phyloP scores from a whole-genome alignment of 2,797 vertebrate genomes.

The Philypnodon macrostomus region DNA sequence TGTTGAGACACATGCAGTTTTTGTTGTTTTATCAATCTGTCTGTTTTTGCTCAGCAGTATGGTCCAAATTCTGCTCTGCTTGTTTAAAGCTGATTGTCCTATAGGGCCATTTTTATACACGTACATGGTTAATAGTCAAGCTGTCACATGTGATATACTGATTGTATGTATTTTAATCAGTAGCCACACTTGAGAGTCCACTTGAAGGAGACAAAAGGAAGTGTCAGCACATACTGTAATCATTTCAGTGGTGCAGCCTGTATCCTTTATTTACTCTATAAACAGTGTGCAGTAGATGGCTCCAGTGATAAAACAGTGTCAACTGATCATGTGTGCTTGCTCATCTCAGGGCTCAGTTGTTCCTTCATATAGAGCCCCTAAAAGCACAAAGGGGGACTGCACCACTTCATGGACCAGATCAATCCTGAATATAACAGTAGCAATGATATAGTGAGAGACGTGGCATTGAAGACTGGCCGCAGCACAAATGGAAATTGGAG shows the following conservation, averaged over 20 bases:
- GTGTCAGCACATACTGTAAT: slow-evolving; percentile 9
- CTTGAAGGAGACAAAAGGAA: slow-evolving; percentile 2
- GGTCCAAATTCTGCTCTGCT: slow-evolving; percentile 17
- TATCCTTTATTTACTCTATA: slow-evolving; percentile 24
- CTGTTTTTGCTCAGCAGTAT: slow-evolving; percentile 11
- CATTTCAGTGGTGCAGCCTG: slow-evolving; percentile 17
- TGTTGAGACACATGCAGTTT: slow-evolving; percentile 26
- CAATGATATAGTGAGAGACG: slow-evolving; percentile 21
- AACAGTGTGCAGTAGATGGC: too few species aligned
- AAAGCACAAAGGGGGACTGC: not conserved
- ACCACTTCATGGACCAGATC: slow-evolving; percentile 24
- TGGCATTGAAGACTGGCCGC: slow-evolving; percentile 20
- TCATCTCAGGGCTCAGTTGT: slow-evolving; percentile 19
- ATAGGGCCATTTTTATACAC: slow-evolving; percentile 19
- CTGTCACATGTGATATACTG: slow-evolving; percentile 20
- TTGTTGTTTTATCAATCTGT: slow-evolving; percentile 26
- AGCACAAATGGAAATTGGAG: slow-evolving; percentile 31
- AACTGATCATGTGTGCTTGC: slow-evolving; percentile 7
- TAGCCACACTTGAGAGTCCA: slow-evolving; percentile 32
- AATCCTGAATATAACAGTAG: slow-evolving; percentile 19
- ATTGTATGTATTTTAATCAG: slow-evolving; percentile 42
- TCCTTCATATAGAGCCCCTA: not conserved
- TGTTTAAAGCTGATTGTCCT: slow-evolving; percentile 11
- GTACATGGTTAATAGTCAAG: slow-evolving; percentile 31
- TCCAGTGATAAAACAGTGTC: slow-evolving; percentile 25